Percentiles rank a stretch among this genome's conserved stretches.
phyloP scores from a whole-genome alignment of 2,888 invertebrate genomes.

The Melangyna quadrimaculata region DNA sequence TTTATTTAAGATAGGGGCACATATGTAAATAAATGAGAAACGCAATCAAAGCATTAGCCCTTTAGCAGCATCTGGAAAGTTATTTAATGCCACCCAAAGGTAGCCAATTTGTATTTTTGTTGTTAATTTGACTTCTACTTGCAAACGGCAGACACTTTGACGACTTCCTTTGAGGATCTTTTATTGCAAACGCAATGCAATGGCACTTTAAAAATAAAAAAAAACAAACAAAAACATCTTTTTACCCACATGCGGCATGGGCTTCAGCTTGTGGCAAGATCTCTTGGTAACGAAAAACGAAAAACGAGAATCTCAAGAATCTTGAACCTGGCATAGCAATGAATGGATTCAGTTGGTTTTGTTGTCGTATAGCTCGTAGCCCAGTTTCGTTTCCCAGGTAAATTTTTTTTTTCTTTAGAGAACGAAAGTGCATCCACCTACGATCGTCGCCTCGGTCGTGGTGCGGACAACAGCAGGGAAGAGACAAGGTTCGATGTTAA shows the following conservation, averaged over 20 bases:
- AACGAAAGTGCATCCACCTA: slow-evolving; percentile 29
- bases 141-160: slow-evolving; percentile 5
- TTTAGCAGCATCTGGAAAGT: neutral
- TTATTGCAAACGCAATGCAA: neutral
- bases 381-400: slow-evolving; percentile 14
- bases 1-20: neutral
- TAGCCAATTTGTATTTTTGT: neutral
- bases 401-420: neutral
- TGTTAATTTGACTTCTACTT: neutral
- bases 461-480: neutral
- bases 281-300: neutral
- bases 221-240: neutral
- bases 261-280: neutral
- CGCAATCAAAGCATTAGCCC: neutral
- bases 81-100: neutral
- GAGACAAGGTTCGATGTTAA: neutral
- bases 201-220: neutral
- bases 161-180: slow-evolving; percentile 6
- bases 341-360: neutral
- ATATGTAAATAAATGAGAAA: neutral
- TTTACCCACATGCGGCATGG: neutral
- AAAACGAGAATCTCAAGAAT: neutral
- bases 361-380: neutral
- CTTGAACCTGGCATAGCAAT: neutral
- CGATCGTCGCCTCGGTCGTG: neutral